These are phyloP conservation scores for Silurus aristotelis DNA, from an alignment of 2,797 vertebrate species.

Conservation along the genomic window DNA sequence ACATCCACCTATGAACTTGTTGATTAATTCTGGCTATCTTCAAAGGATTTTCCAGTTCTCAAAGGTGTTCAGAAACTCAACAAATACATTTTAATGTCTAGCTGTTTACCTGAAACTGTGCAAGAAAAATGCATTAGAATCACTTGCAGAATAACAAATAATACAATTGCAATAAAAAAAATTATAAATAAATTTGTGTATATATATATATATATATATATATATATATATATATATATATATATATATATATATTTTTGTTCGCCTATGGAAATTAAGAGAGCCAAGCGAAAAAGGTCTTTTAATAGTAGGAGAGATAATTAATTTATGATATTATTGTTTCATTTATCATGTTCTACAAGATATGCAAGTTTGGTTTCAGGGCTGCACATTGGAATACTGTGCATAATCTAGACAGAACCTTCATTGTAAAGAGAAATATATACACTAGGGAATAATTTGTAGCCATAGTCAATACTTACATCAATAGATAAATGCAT, in stretches of 20 bases:
- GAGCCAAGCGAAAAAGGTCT: neutral
- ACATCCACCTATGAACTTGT: neutral
- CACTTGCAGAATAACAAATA: neutral
- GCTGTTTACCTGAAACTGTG: neutral
- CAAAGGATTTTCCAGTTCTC: neutral
- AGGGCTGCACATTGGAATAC: neutral
- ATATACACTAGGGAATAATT: neutral
- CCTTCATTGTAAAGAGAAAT: neutral
- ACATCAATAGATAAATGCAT: slow-evolving; percentile 9
- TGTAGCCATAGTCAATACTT: neutral
- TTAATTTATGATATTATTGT: slow-evolving; percentile 12
- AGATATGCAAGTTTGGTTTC: neutral
- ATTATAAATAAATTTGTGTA: no score
- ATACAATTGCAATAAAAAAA: neutral
- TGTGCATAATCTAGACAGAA: neutral
- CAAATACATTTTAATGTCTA: neutral
- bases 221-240: no score
- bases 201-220: no score
- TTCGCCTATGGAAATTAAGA: neutral
- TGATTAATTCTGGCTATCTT: slow-evolving; percentile 1
- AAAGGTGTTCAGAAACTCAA: neutral
- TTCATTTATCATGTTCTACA: slow-evolving; percentile 8
- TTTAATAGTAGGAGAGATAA: neutral
- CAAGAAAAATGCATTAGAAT: neutral
- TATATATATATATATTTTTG: neutral